Conservation (phyloP, 2,113 vertebrate genomes). For the Zosterops japonicus region DNA sequence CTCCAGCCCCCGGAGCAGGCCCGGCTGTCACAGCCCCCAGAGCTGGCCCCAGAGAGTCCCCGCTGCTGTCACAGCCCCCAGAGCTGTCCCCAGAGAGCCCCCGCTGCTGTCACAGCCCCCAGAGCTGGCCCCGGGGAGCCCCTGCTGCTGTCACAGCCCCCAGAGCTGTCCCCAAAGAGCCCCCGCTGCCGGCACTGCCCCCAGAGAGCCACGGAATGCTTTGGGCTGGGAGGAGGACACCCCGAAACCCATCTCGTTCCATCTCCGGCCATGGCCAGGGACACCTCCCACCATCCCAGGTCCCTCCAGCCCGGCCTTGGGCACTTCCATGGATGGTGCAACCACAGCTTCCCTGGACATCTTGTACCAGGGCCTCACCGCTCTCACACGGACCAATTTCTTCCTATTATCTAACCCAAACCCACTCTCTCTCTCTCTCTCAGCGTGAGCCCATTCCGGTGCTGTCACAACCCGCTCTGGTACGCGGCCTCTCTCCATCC, state of each 20-base stretch:
- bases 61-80: too few relatives aligned
- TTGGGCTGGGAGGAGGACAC: background rate
- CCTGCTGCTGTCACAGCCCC: background rate
- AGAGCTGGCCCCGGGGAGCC: background rate
- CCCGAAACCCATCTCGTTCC: background rate
- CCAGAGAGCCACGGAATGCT: rapidly evolving
- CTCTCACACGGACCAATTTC: background rate
- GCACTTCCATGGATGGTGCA: background rate
- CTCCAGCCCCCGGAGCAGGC: background rate
- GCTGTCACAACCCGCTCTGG: background rate
- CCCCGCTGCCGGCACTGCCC: background rate
- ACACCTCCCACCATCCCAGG: rapidly evolving
- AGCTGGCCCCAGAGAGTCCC: too few relatives aligned
- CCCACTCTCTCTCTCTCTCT: too few relatives aligned
- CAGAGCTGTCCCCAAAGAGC: rapidly evolving
- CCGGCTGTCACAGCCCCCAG: too few relatives aligned
- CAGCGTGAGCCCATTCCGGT: rapidly evolving
- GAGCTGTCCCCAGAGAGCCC: too few relatives aligned
- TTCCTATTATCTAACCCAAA: background rate
- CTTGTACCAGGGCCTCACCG: background rate
- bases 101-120: background rate
- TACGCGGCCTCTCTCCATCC: background rate
- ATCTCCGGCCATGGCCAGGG: background rate
- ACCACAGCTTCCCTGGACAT: rapidly evolving
- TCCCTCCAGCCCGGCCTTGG: background rate